Percentiles rank a stretch among this genome's conserved stretches.
phyloP scores from a whole-genome alignment of 2,797 vertebrate genomes.

The Lemur catta region DNA sequence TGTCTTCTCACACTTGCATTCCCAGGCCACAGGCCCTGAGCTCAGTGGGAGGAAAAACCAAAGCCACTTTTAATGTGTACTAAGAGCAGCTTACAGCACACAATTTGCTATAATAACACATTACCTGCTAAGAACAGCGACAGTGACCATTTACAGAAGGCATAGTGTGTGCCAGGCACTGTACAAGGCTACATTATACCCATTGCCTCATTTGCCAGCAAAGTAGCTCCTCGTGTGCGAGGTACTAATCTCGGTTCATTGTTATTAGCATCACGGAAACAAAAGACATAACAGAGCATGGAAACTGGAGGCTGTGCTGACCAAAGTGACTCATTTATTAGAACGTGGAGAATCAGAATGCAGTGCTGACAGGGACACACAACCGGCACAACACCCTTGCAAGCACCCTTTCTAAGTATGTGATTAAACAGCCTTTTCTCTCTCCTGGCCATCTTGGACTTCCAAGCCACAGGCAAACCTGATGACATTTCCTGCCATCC shows the following conservation, averaged over 20 bases:
- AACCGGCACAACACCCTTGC: background rate
- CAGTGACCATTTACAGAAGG: fast-evolving
- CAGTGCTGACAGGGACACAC: fast-evolving
- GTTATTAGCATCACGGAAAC: background rate
- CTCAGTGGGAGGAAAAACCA: background rate
- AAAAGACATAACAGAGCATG: background rate
- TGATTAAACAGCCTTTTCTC: background rate
- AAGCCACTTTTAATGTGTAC: background rate
- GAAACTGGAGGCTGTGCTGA: background rate
- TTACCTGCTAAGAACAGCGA: background rate
- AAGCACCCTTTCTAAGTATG: background rate
- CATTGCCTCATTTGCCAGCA: background rate
- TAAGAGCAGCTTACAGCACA: background rate
- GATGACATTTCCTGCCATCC: background rate
- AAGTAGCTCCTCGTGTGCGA: background rate
- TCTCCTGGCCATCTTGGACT: background rate
- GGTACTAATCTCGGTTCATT: background rate
- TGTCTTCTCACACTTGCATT: background rate
- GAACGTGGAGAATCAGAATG: background rate
- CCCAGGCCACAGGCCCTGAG: background rate
- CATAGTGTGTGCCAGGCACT: background rate
- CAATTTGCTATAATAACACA: background rate
- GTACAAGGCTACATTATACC: background rate
- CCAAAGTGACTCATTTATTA: background rate
- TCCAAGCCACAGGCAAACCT: background rate